A percentile compares a stretch with the other conserved stretches of the same genome.
Conservation (phyloP, 2,888 invertebrate genomes). For the Strigamia transsilvanica region DNA sequence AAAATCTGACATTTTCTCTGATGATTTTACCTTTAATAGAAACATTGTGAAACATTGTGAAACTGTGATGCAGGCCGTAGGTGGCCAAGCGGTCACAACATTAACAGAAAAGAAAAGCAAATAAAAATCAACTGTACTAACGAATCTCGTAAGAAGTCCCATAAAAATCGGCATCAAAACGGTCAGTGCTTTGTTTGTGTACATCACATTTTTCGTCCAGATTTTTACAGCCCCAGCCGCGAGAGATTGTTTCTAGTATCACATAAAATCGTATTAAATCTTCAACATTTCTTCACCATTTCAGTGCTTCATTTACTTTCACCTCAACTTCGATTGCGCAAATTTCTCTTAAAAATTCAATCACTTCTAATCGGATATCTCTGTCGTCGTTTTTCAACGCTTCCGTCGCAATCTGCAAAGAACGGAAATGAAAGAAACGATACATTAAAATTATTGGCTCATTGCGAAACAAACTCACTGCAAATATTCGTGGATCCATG, state of each 20-base stretch:
- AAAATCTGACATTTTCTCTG: neutral
- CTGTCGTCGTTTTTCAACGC: neutral
- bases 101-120: neutral
- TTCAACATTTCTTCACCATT: neutral
- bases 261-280: neutral
- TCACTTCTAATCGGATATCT: neutral
- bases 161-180: constrained; percentile 5
- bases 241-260: neutral
- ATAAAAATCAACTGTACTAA: neutral
- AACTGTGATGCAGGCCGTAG: no score
- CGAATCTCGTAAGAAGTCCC: neutral
- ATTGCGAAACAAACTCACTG: neutral
- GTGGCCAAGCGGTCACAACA: no score
- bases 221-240: neutral
- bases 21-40: neutral
- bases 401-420: neutral
- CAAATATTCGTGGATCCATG: constrained; percentile 43
- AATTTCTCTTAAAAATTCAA: neutral
- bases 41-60: no score
- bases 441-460: neutral
- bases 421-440: no score
- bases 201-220: neutral
- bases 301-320: neutral
- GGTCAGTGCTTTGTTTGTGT: constrained; percentile 7
- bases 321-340: neutral